Conservation (phyloP, 2,888 invertebrate genomes). For the Onthophagus sagittarius region DNA sequence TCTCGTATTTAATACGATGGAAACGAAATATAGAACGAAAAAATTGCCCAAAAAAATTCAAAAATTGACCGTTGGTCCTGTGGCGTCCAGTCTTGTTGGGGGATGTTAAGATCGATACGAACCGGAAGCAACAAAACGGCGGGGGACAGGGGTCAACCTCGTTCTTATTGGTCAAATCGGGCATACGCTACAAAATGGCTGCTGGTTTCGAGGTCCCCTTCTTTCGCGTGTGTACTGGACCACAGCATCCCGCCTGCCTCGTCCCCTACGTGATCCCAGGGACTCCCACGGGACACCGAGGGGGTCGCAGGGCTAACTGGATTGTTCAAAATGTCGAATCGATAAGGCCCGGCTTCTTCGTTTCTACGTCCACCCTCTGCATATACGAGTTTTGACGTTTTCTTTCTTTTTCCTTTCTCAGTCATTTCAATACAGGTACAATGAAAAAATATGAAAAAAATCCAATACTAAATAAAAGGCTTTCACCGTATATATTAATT, state of each 20-base stretch:
- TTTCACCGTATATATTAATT: too few relatives aligned
- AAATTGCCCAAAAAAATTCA: background rate
- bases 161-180: constrained; percentile 45
- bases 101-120: constrained; percentile 20
- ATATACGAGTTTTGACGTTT: background rate
- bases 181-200: constrained; percentile 40
- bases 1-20: background rate
- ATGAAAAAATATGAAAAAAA: too few relatives aligned
- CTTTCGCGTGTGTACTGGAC: constrained; percentile 19
- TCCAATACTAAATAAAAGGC: too few relatives aligned
- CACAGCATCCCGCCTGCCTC: constrained; percentile 20
- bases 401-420: background rate
- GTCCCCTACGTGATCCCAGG: background rate
- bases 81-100: background rate
- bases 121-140: constrained; percentile 19
- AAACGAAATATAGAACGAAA: background rate
- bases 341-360: background rate
- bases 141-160: constrained; percentile 34
- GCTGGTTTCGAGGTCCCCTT: constrained; percentile 14
- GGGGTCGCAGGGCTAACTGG: constrained; percentile 1
- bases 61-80: constrained; percentile 1
- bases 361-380: background rate
- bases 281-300: background rate
- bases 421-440: too few relatives aligned
- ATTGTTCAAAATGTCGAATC: constrained; percentile 13